A percentile compares a stretch with the other conserved stretches of the same genome.
phyloP scores from a whole-genome alignment of 2,113 vertebrate genomes.

The Progne subis region DNA sequence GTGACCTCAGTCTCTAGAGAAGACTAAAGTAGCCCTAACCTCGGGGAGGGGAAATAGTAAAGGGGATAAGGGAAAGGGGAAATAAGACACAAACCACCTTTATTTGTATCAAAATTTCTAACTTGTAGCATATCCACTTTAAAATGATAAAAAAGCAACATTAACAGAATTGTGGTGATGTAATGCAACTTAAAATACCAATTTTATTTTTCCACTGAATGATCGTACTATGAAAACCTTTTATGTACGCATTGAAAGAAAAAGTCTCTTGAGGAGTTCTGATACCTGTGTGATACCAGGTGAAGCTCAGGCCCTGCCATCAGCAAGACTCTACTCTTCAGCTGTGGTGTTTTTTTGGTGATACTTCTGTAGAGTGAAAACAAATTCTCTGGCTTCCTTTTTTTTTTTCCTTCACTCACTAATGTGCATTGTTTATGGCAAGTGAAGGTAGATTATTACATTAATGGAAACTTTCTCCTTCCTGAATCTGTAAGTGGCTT shows the following conservation, averaged over 20 bases:
- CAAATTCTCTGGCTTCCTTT: background rate
- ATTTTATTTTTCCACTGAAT: background rate
- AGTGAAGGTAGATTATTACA: background rate
- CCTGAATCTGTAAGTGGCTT: background rate
- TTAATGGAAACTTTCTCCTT: background rate
- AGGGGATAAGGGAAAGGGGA: background rate
- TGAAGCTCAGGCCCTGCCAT: background rate
- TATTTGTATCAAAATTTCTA: background rate
- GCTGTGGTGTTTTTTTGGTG: background rate
- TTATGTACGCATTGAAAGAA: rapidly evolving
- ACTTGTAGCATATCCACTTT: background rate
- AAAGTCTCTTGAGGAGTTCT: background rate
- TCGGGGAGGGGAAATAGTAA: background rate
- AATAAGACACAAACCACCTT: background rate
- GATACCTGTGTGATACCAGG: background rate
- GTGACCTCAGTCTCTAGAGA: background rate
- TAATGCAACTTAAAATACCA: background rate
- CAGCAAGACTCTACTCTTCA: background rate
- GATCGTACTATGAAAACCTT: background rate
- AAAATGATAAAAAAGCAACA: background rate
- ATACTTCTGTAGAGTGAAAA: background rate
- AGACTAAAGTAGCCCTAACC: background rate
- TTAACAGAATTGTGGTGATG: background rate
- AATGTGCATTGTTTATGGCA: background rate
- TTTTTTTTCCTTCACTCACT: background rate